A percentile compares a stretch with the other conserved stretches of the same genome.
Evolutionary conservation across 2,797 vertebrate genomes (phyloP).

Genomic region (Poecilia gillii): DNA sequence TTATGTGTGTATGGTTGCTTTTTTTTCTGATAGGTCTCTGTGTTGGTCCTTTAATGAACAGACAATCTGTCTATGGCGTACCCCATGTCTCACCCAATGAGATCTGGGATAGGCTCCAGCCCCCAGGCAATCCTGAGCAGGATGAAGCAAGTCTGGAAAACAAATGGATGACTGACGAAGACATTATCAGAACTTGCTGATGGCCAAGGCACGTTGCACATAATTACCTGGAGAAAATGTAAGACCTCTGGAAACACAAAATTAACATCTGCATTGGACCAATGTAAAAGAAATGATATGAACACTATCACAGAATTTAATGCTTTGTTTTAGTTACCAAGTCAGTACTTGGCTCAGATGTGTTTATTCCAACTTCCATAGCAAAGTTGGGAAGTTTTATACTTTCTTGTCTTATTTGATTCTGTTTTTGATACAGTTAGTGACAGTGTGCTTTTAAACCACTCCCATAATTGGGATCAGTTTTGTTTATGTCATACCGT

Average conservation of each 20-base stretch:
- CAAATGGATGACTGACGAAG: slow-evolving; percentile 2
- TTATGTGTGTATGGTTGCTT: background rate
- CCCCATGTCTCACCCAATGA: background rate
- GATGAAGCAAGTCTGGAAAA: background rate
- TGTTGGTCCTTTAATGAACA: slow-evolving; percentile 3
- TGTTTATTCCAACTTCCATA: background rate
- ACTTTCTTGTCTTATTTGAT: background rate
- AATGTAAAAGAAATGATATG: background rate
- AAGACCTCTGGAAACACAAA: background rate
- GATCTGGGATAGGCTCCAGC: background rate
- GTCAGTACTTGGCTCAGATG: background rate
- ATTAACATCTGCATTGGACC: background rate
- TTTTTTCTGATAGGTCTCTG: slow-evolving; percentile 3
- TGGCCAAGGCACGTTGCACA: background rate
- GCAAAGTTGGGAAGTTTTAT: background rate
- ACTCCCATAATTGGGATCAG: background rate
- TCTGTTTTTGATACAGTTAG: background rate
- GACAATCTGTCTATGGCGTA: background rate
- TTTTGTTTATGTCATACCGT: background rate
- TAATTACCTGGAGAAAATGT: background rate
- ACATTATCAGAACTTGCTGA: slow-evolving; percentile 4
- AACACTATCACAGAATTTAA: background rate
- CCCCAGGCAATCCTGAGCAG: slow-evolving; percentile 1
- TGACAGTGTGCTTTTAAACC: background rate
- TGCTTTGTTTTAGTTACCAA: background rate